Base-by-base conservation (phyloP, 2,888 invertebrate species). In the Ennomos fuscantarius region DNA sequence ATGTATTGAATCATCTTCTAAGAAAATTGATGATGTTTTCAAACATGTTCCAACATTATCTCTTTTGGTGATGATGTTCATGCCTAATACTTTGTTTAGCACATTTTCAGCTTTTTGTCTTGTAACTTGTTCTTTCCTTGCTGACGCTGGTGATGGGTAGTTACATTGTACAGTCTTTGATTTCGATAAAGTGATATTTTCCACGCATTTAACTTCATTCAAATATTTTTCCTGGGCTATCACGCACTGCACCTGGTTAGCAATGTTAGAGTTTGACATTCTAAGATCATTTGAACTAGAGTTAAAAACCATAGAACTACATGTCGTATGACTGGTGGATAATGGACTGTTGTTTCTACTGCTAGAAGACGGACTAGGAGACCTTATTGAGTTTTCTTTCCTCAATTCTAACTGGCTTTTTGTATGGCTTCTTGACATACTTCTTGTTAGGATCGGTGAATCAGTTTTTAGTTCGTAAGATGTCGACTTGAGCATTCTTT, bases 261-360 rank as follows among this genome's bases (percentile, higher is more conserved):
- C 79, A 51, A 89, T 90, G 61, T 90, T 92, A 32, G 92, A 92
- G 73, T 82, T 92, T 31, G 92, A 92, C 81, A 87, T 92, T 75
- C 89, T 85, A 68, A 92, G 78, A 64, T 92, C 91, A 57, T 91
- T 92, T 67, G 90, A 92, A 72, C 91, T 92, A 69, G 92, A 90
- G 72, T 92, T 93, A 70, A 92, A 90, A n/a, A 91, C 89, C 90
- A 92, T 91, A 64, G 92, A 92, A 71, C 92, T 92, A 79, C 92
- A 92, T 13, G 93, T 92, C 15, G 93, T 93, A 64, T 92, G 92
- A 62, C 93, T 92, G 62, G 92, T 92, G 36, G 93, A 92, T 9
- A 92, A 72, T 35, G 92, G 92, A 70, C 92, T 92, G 12, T 61
- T 61, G 60, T 92, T 92, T 79, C 92, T 87, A 80, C 91, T 91